Evolutionary conservation across 2,797 vertebrate genomes (phyloP), one percentile per base, ranked within the genome.

Genomic region (Parambassis ranga): DNA sequence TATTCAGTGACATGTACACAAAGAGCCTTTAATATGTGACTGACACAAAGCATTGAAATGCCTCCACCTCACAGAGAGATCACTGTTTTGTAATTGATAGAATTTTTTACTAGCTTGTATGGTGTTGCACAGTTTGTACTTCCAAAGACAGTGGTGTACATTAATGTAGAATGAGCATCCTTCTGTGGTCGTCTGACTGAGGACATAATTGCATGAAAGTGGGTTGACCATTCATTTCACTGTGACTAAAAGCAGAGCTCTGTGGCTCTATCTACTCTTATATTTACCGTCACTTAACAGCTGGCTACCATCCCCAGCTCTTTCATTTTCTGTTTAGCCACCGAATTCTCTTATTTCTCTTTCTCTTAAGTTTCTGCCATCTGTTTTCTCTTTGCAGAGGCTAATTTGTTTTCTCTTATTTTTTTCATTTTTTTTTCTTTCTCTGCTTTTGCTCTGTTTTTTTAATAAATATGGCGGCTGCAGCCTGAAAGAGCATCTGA

Each of bases 391-490:
- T 78, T 67, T 65, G 24, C 49, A 42, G 41, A 33, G 13, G n/a
- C 42, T 58, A 33, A 60, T 58, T 30, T 49, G 27, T 35, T 57
- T 46, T 11, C 7, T 7, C 7, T 10, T 8, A 3, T 38, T 65
- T 51, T 38, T 14, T 26, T 52, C 11, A 35, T 28, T 4, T 5
- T 20, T 48, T 41, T 22, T n/a, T 44, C 20, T 44, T 58, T 48
- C n/a, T 18, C 28, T 39, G 6, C n/a, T n/a, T n/a, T n/a, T n/a
- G n/a, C n/a, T n/a, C n/a, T n/a, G n/a, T n/a, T n/a, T n/a, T n/a
- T 44, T 46, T 81, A 71, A 63, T 70, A 65, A 75, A 71, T 32
- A 65, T 71, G 46, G 56, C 49, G 70, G 61, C 65, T 50, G 51
- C 48, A 28, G 55, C 47, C 30, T 52, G 35, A 60, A 61, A 65